Conservation (phyloP, 2,113 vertebrate genomes). For the Oncorhynchus tshawytscha region DNA sequence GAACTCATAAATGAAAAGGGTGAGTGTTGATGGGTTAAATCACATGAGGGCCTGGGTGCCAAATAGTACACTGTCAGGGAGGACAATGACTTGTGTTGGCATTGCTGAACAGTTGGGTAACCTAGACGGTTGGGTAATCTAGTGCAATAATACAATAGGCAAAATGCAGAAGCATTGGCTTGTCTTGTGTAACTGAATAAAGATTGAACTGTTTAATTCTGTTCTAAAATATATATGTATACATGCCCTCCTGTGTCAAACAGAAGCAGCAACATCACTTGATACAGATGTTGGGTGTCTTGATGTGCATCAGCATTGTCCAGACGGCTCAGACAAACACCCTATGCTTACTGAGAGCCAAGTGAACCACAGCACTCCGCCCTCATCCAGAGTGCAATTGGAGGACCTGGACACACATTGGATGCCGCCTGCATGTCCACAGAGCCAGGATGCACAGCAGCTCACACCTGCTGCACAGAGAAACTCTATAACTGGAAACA, state of each 20-base stretch:
- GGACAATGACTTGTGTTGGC: background rate
- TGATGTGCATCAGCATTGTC: conserved; percentile 32
- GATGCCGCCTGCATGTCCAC: conserved; percentile 21
- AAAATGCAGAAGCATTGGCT: background rate
- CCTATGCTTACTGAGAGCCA: conserved; percentile 37
- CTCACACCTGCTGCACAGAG: conserved; percentile 16
- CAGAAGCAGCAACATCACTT: conserved; percentile 38
- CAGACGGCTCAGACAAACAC: conserved; percentile 28
- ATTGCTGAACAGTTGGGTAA: background rate
- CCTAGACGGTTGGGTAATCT: background rate
- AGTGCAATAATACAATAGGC: background rate
- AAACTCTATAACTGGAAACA: conserved; percentile 33
- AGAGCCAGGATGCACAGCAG: conserved; percentile 14
- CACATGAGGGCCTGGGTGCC: too few species aligned
- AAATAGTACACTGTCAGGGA: too few species aligned
- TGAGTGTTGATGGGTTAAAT: conserved; percentile 37
- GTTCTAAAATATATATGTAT: background rate
- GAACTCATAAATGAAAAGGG: conserved; percentile 35
- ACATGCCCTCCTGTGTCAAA: conserved; percentile 8
- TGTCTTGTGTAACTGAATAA: background rate
- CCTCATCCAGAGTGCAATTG: conserved; percentile 21
- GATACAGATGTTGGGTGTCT: conserved; percentile 12
- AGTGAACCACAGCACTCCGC: conserved; percentile 26
- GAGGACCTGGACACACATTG: conserved; percentile 35
- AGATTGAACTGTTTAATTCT: background rate